phyloP scores from a whole-genome alignment of 2,888 invertebrate genomes.

The Cataglyphis cursor region DNA sequence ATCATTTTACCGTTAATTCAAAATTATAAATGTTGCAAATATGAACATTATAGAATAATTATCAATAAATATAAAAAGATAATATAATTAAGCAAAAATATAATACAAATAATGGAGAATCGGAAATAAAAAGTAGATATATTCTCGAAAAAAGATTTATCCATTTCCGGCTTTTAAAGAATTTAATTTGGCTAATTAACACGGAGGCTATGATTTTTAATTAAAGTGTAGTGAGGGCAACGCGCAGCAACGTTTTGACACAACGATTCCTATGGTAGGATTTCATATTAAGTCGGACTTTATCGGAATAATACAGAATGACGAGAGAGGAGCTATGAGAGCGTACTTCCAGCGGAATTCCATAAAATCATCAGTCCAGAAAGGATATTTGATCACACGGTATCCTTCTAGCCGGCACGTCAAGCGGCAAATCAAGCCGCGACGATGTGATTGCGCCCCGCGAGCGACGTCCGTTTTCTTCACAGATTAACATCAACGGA shows the following conservation, averaged over 20 bases:
- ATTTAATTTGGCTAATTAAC: background rate
- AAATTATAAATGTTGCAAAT: background rate
- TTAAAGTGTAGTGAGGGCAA: background rate
- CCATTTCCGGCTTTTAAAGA: background rate
- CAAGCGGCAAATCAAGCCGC: slow-evolving; percentile 46
- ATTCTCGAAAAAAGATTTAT: background rate
- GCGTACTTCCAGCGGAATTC: slow-evolving; percentile 44
- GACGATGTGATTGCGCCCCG: slow-evolving; percentile 36
- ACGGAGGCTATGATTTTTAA: background rate
- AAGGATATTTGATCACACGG: slow-evolving; percentile 54
- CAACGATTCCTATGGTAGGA: background rate
- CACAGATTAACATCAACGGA: slow-evolving; percentile 16
- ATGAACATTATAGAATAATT: background rate
- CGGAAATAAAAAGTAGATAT: background rate
- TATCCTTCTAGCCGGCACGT: slow-evolving; percentile 40
- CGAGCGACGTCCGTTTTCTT: slow-evolving; percentile 33
- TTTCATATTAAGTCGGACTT: slow-evolving; percentile 9
- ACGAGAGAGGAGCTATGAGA: slow-evolving; percentile 34
- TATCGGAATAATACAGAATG: background rate
- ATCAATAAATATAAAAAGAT: background rate
- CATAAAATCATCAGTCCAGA: slow-evolving; percentile 52
- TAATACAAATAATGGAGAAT: background rate
- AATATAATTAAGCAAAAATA: background rate
- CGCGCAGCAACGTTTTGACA: slow-evolving; percentile 12
- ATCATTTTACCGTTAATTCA: background rate